Conservation (phyloP, 2,113 vertebrate genomes). For the Turdus rufiventris region DNA sequence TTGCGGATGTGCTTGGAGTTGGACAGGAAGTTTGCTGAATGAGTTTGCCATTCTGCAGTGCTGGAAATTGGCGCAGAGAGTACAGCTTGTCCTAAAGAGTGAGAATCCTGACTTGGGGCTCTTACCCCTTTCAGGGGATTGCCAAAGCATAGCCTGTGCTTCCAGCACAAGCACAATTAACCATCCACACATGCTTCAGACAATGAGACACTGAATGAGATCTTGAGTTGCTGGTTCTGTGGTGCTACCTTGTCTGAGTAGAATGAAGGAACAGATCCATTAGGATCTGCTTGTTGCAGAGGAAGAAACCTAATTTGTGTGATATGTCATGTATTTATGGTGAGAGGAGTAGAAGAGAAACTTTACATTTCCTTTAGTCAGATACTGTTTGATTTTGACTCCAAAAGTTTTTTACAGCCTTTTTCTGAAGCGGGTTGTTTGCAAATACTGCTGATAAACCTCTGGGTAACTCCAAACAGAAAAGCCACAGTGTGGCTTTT, state of each 20-base stretch:
- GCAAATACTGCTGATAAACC: neutral
- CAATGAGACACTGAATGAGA: neutral
- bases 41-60: neutral
- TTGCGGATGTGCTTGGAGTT: neutral
- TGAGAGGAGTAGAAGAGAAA: neutral
- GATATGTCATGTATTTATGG: neutral
- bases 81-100: neutral
- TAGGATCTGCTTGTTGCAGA: neutral
- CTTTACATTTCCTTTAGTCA: neutral
- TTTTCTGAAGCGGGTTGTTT: neutral
- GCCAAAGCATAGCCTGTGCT: neutral
- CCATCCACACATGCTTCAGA: neutral
- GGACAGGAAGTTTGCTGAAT: constrained; percentile 10
- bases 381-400: neutral
- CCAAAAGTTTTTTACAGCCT: neutral
- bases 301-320: neutral
- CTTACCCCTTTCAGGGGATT: neutral
- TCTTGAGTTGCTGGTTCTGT: neutral
- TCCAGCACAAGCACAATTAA: neutral
- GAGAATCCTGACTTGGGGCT: neutral
- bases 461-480: neutral
- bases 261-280: neutral
- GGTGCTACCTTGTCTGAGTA: neutral
- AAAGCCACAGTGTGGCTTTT: neutral
- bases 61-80: neutral